phyloP scores from a whole-genome alignment of 1,140 invertebrate genomes.

The Zaprionus camerounensis region DNA sequence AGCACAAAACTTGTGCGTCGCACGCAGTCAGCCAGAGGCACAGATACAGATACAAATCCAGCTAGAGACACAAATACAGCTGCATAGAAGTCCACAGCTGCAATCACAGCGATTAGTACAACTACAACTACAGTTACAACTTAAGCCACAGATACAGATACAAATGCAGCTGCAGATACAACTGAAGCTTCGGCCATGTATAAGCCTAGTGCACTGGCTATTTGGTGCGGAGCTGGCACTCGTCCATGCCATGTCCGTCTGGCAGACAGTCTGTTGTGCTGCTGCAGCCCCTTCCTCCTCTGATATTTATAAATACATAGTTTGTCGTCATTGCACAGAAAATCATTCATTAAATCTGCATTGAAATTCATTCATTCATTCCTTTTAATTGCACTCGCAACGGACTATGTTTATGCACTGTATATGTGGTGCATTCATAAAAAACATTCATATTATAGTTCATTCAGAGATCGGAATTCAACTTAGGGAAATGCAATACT shows the following conservation, averaged over 20 bases:
- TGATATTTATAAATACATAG: slow-evolving; percentile 67
- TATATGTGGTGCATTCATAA: slow-evolving; percentile 8
- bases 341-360: slow-evolving; percentile 80
- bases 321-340: slow-evolving; percentile 64
- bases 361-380: slow-evolving; percentile 72
- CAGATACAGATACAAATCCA: slow-evolving; percentile 29
- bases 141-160: slow-evolving; percentile 10
- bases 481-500: not conserved
- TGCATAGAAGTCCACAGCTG: slow-evolving; percentile 3
- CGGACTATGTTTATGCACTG: slow-evolving; percentile 31
- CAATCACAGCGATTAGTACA: not conserved
- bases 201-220: not conserved
- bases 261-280: slow-evolving; percentile 1
- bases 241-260: slow-evolving; percentile 20
- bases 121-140: not conserved
- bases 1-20: slow-evolving; percentile 66
- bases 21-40: slow-evolving; percentile 33
- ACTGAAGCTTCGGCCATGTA: not conserved
- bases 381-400: slow-evolving; percentile 67
- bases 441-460: not conserved
- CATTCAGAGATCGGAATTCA: not conserved
- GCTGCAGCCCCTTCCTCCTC: not conserved
- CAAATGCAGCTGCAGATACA: not conserved
- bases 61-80: slow-evolving; percentile 16
- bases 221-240: not conserved